Percentiles rank a stretch among this genome's conserved stretches.
Evolutionary conservation across 2,888 invertebrate genomes (phyloP).

Genomic region (Zygothrica quintamaculata): DNA sequence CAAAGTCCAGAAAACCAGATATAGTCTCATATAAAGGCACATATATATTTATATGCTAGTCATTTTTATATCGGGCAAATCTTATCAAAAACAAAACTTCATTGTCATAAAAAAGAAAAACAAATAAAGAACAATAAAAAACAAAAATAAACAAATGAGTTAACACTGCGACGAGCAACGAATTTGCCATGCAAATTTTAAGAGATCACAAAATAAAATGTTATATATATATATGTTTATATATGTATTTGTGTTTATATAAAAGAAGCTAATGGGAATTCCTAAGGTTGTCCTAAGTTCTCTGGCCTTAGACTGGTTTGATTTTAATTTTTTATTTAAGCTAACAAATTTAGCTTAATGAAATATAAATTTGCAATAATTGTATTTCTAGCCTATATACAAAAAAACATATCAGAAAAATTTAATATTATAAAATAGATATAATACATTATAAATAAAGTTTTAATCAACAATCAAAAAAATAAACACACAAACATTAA

Average conservation of each 20-base stretch:
- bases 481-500: not conserved
- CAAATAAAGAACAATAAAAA: not conserved
- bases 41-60: no score
- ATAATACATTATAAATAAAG: no score
- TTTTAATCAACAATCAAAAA: not conserved
- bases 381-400: constrained; percentile 6
- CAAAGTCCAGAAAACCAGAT: no score
- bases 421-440: no score
- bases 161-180: constrained; percentile 24
- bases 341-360: constrained; percentile 45
- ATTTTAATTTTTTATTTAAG: constrained; percentile 8
- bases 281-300: constrained; percentile 42
- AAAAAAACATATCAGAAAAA: no score
- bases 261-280: constrained; percentile 45
- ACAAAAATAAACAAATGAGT: constrained; percentile 5
- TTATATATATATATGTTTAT: constrained; percentile 11
- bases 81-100: no score
- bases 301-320: constrained; percentile 37
- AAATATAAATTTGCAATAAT: constrained; percentile 23
- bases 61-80: no score
- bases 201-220: constrained; percentile 24
- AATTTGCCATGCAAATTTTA: constrained; percentile 46
- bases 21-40: no score
- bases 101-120: not conserved
- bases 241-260: not conserved